Evolutionary conservation across 2,113 vertebrate species (phyloP), one percentile per base, ranked within the genome.

Genomic region (Melanostigma gelatinosum): DNA sequence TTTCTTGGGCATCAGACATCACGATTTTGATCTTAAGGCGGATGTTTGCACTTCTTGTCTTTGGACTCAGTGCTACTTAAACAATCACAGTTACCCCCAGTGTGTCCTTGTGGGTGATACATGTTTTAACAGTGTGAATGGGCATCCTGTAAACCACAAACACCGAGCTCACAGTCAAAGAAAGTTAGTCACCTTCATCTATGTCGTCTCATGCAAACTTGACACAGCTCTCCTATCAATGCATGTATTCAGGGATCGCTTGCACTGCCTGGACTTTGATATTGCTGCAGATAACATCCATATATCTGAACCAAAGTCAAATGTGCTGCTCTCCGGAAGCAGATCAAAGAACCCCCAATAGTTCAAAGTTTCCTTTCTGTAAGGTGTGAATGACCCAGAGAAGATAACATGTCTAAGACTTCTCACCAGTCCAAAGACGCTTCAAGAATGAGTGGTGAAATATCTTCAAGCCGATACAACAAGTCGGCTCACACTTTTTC

Each of bases 291-390:
- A 38, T 64, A 50, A 40, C 29, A 16, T 75, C 27, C 58, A 58
- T n/a, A 64, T 42, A 32, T 50, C 16, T 60, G 10, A 63, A 52
- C 46, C 20, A 34, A 52, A 55, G 54, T 57, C 64, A 38, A 4
- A 63, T 42, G 57, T 58, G 57, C 66, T 24, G 38, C 52, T 74
- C 8, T 15, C 9, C 4, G 3, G 46, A 71, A 79, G n/a, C 12
- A 65, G 27, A 75, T 76, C 48, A 82, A 75, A 79, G 62, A 52
- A 3, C 12, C 36, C 36, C 6, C 4, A 68, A 69, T 48, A 61
- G 36, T 74, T 69, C 36, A 66, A 77, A 61, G 63, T 60, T 57
- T 70, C 66, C 22, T 79, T 65, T 20, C 46, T 50, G 36, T 7
- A 52, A 71, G 9, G 58, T 62, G 60, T 67, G 24, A 80, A 69